A percentile compares a stretch with the other conserved stretches of the same genome.
phyloP scores from a whole-genome alignment of 1,140 invertebrate genomes.

The Lepidostoma basale region DNA sequence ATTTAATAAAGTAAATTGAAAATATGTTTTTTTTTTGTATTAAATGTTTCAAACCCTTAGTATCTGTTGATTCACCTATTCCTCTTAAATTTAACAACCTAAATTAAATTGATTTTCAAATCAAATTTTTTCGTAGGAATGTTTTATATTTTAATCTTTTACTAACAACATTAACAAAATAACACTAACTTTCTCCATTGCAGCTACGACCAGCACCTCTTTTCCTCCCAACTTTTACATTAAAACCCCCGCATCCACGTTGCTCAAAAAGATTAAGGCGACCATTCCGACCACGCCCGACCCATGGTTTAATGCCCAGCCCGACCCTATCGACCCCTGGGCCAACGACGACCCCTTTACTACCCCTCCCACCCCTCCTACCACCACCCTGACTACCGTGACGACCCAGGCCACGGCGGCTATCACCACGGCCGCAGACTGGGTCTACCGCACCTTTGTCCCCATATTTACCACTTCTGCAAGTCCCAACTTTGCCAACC shows the following conservation, averaged over 20 bases:
- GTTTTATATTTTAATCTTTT: background rate
- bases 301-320: conserved; percentile 44
- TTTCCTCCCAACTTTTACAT: conserved; percentile 38
- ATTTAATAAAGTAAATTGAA: too few relatives aligned
- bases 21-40: too few relatives aligned
- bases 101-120: too few relatives aligned
- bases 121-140: background rate
- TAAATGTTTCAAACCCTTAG: too few relatives aligned
- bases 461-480: conserved; percentile 54
- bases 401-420: conserved; percentile 54
- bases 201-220: conserved; percentile 42
- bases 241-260: conserved; percentile 35
- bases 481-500: conserved; percentile 43
- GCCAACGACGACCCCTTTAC: conserved; percentile 60
- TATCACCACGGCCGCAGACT: conserved; percentile 61
- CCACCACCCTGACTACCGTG: conserved; percentile 52
- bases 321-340: conserved; percentile 55
- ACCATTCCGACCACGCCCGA: conserved; percentile 36
- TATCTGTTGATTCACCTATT: too few relatives aligned
- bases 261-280: conserved; percentile 40
- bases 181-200: conserved; percentile 34
- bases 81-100: too few relatives aligned
- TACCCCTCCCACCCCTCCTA: conserved; percentile 47
- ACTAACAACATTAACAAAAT: conserved; percentile 18
- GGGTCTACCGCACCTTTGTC: conserved; percentile 58